Conservation (phyloP, 2,888 invertebrate species). For the Lasioglossum lativentre region DNA sequence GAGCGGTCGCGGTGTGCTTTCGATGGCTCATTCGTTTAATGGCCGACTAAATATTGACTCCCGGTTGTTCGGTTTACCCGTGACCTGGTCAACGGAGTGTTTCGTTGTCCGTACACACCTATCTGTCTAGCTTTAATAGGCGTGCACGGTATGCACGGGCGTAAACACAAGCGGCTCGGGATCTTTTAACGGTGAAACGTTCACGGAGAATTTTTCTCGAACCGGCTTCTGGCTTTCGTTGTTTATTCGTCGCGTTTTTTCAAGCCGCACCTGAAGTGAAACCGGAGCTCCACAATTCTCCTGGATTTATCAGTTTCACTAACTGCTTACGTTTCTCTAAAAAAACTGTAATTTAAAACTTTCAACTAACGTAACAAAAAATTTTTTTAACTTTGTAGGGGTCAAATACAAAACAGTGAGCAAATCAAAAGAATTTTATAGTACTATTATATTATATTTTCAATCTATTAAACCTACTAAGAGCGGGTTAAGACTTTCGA, state of each 20-base stretch:
- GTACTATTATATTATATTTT: too few species aligned
- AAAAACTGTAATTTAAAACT: background rate
- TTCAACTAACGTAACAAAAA: background rate
- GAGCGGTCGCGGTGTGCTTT: slow-evolving; percentile 42
- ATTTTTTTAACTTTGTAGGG: background rate
- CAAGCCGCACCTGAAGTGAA: background rate
- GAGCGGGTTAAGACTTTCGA: too few species aligned
- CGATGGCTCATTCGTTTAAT: slow-evolving; percentile 74
- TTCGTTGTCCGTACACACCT: slow-evolving; percentile 58
- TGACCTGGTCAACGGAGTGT: slow-evolving; percentile 68
- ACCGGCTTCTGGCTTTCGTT: slow-evolving; percentile 7
- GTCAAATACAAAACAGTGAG: background rate
- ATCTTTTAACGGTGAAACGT: slow-evolving; percentile 35
- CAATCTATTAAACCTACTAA: too few species aligned
- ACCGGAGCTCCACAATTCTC: background rate
- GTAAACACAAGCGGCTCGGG: slow-evolving; percentile 38
- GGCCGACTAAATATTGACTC: slow-evolving; percentile 78
- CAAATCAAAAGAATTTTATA: background rate
- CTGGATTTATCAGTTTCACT: background rate
- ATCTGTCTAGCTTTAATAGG: slow-evolving; percentile 41
- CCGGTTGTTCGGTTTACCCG: slow-evolving; percentile 70
- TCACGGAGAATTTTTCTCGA: slow-evolving; percentile 6
- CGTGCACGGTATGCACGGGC: slow-evolving; percentile 17
- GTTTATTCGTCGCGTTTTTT: background rate
- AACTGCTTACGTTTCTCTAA: background rate